phyloP scores from a whole-genome alignment of 2,113 vertebrate genomes.

The Aspidoscelis tigris region DNA sequence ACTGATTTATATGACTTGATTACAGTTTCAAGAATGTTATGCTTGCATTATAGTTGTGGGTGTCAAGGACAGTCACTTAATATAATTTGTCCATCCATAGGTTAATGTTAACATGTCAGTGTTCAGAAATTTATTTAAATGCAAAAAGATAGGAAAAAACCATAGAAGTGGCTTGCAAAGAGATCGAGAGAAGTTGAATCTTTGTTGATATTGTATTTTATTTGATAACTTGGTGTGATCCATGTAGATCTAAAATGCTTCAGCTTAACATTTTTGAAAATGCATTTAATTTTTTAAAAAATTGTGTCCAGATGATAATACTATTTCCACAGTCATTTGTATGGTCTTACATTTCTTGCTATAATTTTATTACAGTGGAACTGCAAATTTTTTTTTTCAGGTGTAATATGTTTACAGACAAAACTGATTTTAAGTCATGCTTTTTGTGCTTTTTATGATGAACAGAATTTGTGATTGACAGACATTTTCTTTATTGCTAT shows the following conservation, averaged over 20 bases:
- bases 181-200: neutral
- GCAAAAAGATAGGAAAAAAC: neutral
- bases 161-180: constrained; percentile 16
- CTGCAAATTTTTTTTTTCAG: constrained; percentile 25
- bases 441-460: constrained; percentile 54
- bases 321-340: neutral
- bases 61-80: neutral
- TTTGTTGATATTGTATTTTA: neutral
- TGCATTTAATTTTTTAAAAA: neutral
- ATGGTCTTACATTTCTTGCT: neutral
- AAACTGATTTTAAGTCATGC: constrained; percentile 42
- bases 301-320: too few species aligned
- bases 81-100: neutral
- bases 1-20: constrained; percentile 15
- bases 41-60: neutral
- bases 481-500: constrained; percentile 45
- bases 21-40: neutral
- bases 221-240: neutral
- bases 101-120: constrained; percentile 7
- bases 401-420: constrained; percentile 17
- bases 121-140: constrained; percentile 40
- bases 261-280: neutral
- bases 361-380: constrained; percentile 2
- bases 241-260: constrained; percentile 7
- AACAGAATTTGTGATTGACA: neutral